Evolutionary conservation across 2,113 vertebrate genomes (phyloP).

Genomic region (Capra hircus): DNA sequence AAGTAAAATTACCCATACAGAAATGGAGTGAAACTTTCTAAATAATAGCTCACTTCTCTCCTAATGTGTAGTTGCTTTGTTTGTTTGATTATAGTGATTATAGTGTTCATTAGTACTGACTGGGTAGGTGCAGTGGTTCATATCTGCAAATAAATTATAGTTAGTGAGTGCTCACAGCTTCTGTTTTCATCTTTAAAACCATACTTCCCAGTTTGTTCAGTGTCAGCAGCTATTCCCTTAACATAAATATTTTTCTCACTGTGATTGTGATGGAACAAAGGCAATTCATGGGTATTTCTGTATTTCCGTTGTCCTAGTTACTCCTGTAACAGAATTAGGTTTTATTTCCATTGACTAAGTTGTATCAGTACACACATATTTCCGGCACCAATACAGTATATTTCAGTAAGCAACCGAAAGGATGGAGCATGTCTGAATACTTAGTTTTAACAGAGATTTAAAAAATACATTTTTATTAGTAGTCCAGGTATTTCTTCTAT

Average conservation of each 20-base stretch:
- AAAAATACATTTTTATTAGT: neutral
- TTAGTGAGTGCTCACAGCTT: slow-evolving; percentile 38
- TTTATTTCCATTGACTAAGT: slow-evolving; percentile 40
- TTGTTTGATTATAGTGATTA: slow-evolving; percentile 79
- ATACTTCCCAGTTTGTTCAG: slow-evolving; percentile 18
- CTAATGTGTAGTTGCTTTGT: slow-evolving; percentile 76
- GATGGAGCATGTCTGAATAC: neutral
- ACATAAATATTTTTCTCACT: slow-evolving; percentile 55
- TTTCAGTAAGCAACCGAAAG: neutral
- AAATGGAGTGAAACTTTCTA: slow-evolving; percentile 64
- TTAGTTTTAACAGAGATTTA: slow-evolving; percentile 20
- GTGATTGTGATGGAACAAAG: slow-evolving; percentile 56
- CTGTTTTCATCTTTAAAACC: slow-evolving; percentile 57
- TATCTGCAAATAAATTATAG: slow-evolving; percentile 64
- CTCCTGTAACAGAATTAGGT: slow-evolving; percentile 52
- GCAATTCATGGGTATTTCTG: slow-evolving; percentile 30
- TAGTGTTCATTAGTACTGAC: slow-evolving; percentile 72
- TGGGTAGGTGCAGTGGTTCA: slow-evolving; percentile 66
- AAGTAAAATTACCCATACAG: slow-evolving; percentile 69
- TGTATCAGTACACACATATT: slow-evolving; percentile 1
- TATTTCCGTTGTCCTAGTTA: slow-evolving; percentile 36
- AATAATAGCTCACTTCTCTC: slow-evolving; percentile 68
- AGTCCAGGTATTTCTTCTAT: neutral
- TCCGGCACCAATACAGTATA: neutral
- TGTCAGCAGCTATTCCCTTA: slow-evolving; percentile 54